Evolutionary conservation across 2,797 vertebrate species (phyloP).

Genomic region (Rousettus madagascariensis): DNA sequence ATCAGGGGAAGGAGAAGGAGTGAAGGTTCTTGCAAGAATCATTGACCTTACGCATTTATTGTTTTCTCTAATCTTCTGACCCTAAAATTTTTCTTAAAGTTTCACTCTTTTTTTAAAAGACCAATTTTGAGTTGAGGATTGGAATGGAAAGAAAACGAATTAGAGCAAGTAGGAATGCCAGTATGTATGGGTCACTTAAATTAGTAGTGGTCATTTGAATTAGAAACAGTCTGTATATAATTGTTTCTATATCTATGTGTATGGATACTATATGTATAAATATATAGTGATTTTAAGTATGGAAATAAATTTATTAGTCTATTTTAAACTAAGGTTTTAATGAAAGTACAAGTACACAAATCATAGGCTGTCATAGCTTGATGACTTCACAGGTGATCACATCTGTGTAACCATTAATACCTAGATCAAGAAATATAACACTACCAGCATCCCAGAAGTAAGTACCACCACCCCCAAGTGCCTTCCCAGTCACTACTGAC

Average conservation of each 20-base stretch:
- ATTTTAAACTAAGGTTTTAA: conserved; percentile 21
- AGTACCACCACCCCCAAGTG: no score
- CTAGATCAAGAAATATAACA: conserved; percentile 18
- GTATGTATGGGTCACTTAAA: not conserved
- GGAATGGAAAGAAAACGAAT: not conserved
- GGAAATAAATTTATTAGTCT: conserved; percentile 7
- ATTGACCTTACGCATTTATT: not conserved
- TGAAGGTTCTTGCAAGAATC: not conserved
- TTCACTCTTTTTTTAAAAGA: not conserved
- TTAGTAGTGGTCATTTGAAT: not conserved
- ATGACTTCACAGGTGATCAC: not conserved
- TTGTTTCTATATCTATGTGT: not conserved
- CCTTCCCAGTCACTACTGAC: not conserved
- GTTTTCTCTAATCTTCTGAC: conserved; percentile 24
- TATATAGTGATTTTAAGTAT: not conserved
- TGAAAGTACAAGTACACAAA: not conserved
- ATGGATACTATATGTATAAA: not conserved
- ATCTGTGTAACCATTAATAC: not conserved
- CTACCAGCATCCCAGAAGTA: not conserved
- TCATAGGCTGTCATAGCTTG: not conserved
- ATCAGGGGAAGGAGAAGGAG: not conserved
- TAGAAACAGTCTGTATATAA: not conserved
- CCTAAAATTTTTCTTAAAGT: not conserved
- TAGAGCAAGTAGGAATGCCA: not conserved
- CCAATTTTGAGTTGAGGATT: not conserved